phyloP scores from a whole-genome alignment of 30 jellyfish, hydroid and myxozoan genomes.

The Phacellophora camtschatica region DNA sequence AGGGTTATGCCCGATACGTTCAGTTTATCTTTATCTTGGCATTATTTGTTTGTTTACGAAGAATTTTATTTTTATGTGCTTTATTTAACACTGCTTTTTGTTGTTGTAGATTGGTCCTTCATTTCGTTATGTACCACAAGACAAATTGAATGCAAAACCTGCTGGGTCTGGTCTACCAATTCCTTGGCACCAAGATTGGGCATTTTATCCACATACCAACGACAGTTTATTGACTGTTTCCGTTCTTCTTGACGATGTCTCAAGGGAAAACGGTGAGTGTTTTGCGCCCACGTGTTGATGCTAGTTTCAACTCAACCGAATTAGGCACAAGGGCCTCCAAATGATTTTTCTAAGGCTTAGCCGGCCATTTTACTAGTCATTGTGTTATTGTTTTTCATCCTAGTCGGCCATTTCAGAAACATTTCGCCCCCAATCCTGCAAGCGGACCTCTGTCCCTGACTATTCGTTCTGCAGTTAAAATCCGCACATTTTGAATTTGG shows the following conservation, averaged over 20 bases:
- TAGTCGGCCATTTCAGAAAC: too few relatives aligned
- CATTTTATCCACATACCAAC: slow-evolving; percentile 90
- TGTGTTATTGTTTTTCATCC: too few relatives aligned
- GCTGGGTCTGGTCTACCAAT: slow-evolving; percentile 79
- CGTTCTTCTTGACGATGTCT: slow-evolving; percentile 67
- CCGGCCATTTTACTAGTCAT: too few relatives aligned
- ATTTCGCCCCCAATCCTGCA: not conserved
- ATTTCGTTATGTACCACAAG: slow-evolving; percentile 90
- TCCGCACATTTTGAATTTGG: too few relatives aligned
- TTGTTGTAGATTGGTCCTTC: slow-evolving; percentile 78
- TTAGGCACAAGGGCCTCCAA: not conserved
- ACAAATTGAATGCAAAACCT: slow-evolving; percentile 81
- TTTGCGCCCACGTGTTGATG: not conserved
- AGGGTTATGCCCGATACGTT: too few relatives aligned
- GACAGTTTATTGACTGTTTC: slow-evolving; percentile 86
- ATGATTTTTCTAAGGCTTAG: not conserved
- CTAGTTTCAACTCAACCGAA: not conserved
- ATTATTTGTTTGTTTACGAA: too few relatives aligned
- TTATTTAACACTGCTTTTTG: too few relatives aligned
- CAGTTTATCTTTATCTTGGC: too few relatives aligned
- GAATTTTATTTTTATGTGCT: too few relatives aligned
- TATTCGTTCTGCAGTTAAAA: too few relatives aligned
- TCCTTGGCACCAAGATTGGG: slow-evolving; percentile 98
- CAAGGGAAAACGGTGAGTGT: slow-evolving; percentile 68
- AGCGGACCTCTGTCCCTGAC: not conserved